Base-by-base conservation (phyloP, 2,888 invertebrate genomes). In the Dromius quadrimaculatus region DNA sequence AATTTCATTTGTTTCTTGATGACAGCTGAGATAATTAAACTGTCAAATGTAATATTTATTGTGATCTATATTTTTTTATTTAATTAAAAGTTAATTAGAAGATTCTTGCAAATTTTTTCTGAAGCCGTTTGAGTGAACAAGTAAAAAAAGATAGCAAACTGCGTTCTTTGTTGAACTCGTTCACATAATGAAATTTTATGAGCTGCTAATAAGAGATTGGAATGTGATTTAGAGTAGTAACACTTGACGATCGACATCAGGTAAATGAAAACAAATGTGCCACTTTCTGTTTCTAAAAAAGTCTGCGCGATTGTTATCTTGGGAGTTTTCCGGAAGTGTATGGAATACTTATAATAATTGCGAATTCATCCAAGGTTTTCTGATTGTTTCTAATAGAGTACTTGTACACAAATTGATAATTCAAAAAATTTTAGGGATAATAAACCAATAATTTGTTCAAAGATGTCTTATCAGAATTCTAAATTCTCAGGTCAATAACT, bases 221-320 rank as follows among this genome's bases (percentile, higher is more conserved):
- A 61, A 61, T 61, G 61, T 22, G 38, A 41, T 41, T 23, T 61
- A 41, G 22, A 38, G 41, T 23, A 50, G 47, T 20, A 20, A 47
- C 59, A 20, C 61, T 22, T 13, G 38, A 41, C 41, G 19, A 54
- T 54, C 50, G 9, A 50, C 50, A 28, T 41, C 50, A 20, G 9
- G 9, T 23, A 15, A 59, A 61, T 61, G 20, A 22, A 61, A 36
- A 61, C 38, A 38, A 34, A 61, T 15, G 22, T 22, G 41, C 41
- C 50, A 54, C 50, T 54, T 54, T 54, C 50, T 54, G 50, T 54
- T 54, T 54, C 50, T 54, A 54, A 54, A 54, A 54, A 54, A 28
- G 50, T 28, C 15, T 41, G 15, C 15, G 15, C 3, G 41, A 41
- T n/a, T 38, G 38, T 41, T 6, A 41, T 41, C 11, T 11, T 41